Evolutionary conservation across 2,797 vertebrate species (phyloP).

Genomic region (Chelmon rostratus): DNA sequence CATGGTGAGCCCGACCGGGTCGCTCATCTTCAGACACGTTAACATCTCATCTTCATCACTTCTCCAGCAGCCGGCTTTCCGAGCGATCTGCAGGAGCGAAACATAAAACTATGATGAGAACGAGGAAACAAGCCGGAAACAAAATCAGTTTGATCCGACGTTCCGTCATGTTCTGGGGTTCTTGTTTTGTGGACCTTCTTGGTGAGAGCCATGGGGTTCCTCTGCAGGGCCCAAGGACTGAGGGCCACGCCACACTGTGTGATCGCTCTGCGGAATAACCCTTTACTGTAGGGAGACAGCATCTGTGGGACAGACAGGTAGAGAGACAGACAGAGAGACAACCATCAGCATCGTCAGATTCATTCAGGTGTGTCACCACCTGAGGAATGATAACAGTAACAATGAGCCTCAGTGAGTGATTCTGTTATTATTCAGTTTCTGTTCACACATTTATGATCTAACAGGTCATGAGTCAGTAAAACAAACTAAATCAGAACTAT

Average conservation of each 20-base stretch:
- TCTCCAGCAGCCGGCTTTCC: slow-evolving; percentile 84
- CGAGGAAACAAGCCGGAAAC: neutral
- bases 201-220: slow-evolving; percentile 84
- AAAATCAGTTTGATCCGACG: neutral
- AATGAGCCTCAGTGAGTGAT: too few relatives aligned
- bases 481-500: too few relatives aligned
- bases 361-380: too few relatives aligned
- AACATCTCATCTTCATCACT: slow-evolving; percentile 78
- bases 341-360: too few relatives aligned
- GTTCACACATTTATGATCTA: too few relatives aligned
- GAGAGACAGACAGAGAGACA: neutral
- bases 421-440: too few relatives aligned
- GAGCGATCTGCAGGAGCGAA: slow-evolving; percentile 80
- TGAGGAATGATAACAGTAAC: too few relatives aligned
- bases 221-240: slow-evolving; percentile 89
- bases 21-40: slow-evolving; percentile 82
- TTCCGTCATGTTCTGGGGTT: too few relatives aligned
- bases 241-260: slow-evolving; percentile 87
- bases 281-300: slow-evolving; percentile 88
- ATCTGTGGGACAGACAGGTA: slow-evolving; percentile 74
- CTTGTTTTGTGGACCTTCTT: slow-evolving; percentile 80
- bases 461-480: too few relatives aligned
- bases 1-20: slow-evolving; percentile 83
- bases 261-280: slow-evolving; percentile 90
- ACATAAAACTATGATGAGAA: accelerated